These are phyloP conservation scores for Chrysina gloriosa DNA, from an alignment of 2,888 invertebrate genomes.

Conservation along the genomic window DNA sequence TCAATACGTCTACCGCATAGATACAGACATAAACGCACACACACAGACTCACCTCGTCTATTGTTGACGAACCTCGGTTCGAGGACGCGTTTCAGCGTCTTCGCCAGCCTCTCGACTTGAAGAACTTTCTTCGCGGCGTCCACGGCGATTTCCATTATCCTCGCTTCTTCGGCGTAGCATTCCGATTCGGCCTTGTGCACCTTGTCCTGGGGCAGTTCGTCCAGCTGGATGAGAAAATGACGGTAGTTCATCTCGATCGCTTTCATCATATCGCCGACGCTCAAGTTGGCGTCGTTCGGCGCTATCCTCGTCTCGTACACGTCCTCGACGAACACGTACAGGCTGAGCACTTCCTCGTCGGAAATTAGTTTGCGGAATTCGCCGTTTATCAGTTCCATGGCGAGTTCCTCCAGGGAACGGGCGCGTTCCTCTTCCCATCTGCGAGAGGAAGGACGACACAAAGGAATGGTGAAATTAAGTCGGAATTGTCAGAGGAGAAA, in stretches of 20 bases:
- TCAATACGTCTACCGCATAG: slow-evolving; percentile 18
- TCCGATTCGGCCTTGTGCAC: slow-evolving; percentile 68
- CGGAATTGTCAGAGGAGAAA: neutral
- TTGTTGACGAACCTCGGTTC: slow-evolving; percentile 57
- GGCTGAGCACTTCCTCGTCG: slow-evolving; percentile 69
- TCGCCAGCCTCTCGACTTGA: slow-evolving; percentile 66
- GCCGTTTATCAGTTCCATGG: slow-evolving; percentile 69
- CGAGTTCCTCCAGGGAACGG: slow-evolving; percentile 67
- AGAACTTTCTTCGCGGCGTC: slow-evolving; percentile 71
- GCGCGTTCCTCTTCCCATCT: slow-evolving; percentile 68
- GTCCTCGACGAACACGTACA: slow-evolving; percentile 73
- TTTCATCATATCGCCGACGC: slow-evolving; percentile 69
- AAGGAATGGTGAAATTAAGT: slow-evolving; percentile 22
- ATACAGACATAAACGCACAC: too few relatives aligned
- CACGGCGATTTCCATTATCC: slow-evolving; percentile 67
- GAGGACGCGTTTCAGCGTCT: slow-evolving; percentile 64
- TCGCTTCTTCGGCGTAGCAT: slow-evolving; percentile 67
- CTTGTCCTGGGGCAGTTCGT: slow-evolving; percentile 68
- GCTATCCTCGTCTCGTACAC: slow-evolving; percentile 71
- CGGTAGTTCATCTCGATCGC: slow-evolving; percentile 69
- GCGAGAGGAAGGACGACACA: neutral
- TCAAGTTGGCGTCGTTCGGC: slow-evolving; percentile 70
- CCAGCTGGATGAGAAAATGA: slow-evolving; percentile 65
- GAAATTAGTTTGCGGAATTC: slow-evolving; percentile 70
- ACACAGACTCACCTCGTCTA: slow-evolving; percentile 48